Percentiles rank a stretch among this genome's conserved stretches.
phyloP scores from a whole-genome alignment of 2,797 vertebrate genomes.

The Salmo trutta region DNA sequence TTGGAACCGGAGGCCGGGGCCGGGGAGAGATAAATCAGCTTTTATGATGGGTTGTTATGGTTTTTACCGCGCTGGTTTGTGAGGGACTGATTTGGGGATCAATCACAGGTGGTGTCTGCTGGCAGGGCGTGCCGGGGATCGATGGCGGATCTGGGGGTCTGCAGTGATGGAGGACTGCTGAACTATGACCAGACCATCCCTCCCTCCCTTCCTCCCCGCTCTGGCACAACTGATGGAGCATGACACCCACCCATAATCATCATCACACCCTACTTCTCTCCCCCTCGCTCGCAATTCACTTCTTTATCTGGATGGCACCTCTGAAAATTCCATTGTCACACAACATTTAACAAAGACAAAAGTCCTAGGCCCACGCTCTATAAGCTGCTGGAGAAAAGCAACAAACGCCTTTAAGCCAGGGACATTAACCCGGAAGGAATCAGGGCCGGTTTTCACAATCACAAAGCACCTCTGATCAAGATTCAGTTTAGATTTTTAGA shows the following conservation, averaged over 20 bases:
- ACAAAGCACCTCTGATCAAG: neutral
- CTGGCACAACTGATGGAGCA: neutral
- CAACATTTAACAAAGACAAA: conserved; percentile 77
- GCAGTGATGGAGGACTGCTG: conserved; percentile 71
- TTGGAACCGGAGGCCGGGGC: conserved; percentile 68
- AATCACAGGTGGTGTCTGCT: conserved; percentile 77
- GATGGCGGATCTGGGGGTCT: conserved; percentile 66
- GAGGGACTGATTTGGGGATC: conserved; percentile 82
- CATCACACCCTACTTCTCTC: conserved; percentile 32
- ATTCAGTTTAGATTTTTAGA: too few species aligned
- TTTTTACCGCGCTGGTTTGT: conserved; percentile 79
- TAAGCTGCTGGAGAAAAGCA: conserved; percentile 55
- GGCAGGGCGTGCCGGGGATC: conserved; percentile 60
- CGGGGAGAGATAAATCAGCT: conserved; percentile 78
- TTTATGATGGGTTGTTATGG: conserved; percentile 83
- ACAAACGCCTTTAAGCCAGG: neutral
- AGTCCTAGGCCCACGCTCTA: conserved; percentile 63
- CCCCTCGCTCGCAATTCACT: conserved; percentile 57
- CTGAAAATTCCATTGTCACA: conserved; percentile 77
- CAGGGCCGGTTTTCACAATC: too few species aligned
- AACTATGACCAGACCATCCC: conserved; percentile 81
- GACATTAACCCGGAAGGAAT: too few species aligned
- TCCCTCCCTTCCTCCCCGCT: conserved; percentile 39
- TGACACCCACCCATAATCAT: conserved; percentile 44
- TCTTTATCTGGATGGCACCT: conserved; percentile 72